phyloP scores from a whole-genome alignment of 2,797 vertebrate species.

The Eutrigla gurnardus region DNA sequence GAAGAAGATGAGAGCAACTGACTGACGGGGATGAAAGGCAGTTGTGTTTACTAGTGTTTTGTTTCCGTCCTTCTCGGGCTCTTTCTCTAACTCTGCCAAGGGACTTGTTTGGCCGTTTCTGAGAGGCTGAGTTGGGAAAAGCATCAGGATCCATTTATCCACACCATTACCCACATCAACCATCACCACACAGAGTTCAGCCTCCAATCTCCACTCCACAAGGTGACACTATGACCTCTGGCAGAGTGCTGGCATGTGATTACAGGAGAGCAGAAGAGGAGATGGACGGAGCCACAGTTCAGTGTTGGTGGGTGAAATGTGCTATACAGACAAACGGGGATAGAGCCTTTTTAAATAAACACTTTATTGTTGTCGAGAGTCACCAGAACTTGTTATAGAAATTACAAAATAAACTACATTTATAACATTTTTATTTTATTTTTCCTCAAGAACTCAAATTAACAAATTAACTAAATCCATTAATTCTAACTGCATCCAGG shows the following conservation, averaged over 20 bases:
- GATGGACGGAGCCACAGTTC: background rate
- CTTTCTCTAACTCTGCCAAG: constrained; percentile 4
- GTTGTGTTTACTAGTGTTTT: constrained; percentile 8
- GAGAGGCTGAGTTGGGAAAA: constrained; percentile 55
- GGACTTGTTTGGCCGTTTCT: constrained; percentile 45
- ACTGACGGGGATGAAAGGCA: constrained; percentile 33
- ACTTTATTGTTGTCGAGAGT: background rate
- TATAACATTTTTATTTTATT: background rate
- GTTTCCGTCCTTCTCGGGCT: constrained; percentile 12
- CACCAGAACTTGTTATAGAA: background rate
- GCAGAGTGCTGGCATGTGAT: constrained; percentile 46
- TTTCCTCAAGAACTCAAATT: background rate
- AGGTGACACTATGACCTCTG: constrained; percentile 52
- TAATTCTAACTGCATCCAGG: background rate
- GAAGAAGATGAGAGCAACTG: constrained; percentile 12
- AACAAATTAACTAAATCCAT: background rate
- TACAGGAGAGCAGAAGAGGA: constrained; percentile 29
- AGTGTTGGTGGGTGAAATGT: background rate
- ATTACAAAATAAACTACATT: background rate
- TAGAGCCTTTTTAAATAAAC: background rate
- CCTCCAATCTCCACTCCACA: constrained; percentile 35
- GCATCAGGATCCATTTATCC: constrained; percentile 78
- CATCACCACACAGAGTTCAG: constrained; percentile 28
- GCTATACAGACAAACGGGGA: background rate
- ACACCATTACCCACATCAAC: constrained; percentile 73